Percentiles rank a stretch among this genome's conserved stretches.
These are phyloP conservation scores for Alouatta caraya DNA, from an alignment of 2,797 vertebrate genomes.

Conservation along the genomic window DNA sequence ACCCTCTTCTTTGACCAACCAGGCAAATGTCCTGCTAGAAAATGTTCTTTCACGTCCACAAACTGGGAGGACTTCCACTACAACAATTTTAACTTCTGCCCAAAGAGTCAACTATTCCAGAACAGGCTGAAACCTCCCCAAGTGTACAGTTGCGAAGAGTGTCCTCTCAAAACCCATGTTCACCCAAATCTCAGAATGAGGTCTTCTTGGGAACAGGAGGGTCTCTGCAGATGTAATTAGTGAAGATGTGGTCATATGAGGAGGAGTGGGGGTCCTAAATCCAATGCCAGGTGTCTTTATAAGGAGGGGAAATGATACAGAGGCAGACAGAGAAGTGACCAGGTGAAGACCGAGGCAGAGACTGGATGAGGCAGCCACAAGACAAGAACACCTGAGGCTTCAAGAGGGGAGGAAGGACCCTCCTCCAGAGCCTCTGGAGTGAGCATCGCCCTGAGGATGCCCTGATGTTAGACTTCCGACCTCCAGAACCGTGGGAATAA, in stretches of 20 bases:
- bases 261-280: background rate
- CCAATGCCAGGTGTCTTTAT: background rate
- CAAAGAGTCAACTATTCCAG: background rate
- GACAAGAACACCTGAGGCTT: rapidly evolving
- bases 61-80: background rate
- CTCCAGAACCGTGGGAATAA: background rate
- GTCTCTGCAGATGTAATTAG: background rate
- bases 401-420: background rate
- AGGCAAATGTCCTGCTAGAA: background rate
- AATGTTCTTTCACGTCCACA: background rate
- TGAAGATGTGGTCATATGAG: background rate
- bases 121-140: background rate
- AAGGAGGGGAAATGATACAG: background rate
- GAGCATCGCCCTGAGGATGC: rapidly evolving
- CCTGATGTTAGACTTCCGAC: background rate
- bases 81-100: background rate
- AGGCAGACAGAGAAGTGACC: background rate
- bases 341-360: rapidly evolving
- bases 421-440: background rate
- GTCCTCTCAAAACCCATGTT: too few relatives aligned
- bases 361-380: rapidly evolving
- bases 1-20: background rate
- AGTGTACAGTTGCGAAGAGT: rapidly evolving
- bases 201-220: background rate
- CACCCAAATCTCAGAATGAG: background rate